These are phyloP conservation scores for Apeltes quadracus DNA, from an alignment of 2,113 vertebrate genomes.

Conservation along the genomic window DNA sequence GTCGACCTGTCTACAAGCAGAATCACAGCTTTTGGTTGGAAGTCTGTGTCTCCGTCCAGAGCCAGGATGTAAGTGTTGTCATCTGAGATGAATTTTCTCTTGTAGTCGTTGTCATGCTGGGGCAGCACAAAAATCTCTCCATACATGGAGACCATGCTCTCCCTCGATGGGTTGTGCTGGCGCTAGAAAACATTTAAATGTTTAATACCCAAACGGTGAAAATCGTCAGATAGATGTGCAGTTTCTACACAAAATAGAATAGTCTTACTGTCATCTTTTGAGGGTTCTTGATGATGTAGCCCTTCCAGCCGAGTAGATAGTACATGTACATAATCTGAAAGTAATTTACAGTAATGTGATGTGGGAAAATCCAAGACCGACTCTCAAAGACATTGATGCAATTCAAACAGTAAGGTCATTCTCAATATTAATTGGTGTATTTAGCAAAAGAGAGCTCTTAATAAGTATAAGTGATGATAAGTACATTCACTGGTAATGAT, in stretches of 20 bases:
- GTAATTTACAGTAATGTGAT: background rate
- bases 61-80: conserved; percentile 83
- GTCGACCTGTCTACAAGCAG: conserved; percentile 79
- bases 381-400: background rate
- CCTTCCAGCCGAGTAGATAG: conserved; percentile 85
- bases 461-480: background rate
- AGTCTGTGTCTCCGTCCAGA: conserved; percentile 86
- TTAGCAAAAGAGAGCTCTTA: background rate
- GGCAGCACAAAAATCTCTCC: conserved; percentile 70
- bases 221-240: background rate
- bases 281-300: conserved; percentile 79
- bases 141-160: conserved; percentile 75
- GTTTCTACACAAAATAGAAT: background rate
- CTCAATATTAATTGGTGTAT: background rate
- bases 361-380: background rate
- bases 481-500: background rate
- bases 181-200: conserved; percentile 49
- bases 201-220: background rate
- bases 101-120: conserved; percentile 71
- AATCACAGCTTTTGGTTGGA: conserved; percentile 82
- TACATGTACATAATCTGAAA: conserved; percentile 86
- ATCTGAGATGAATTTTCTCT: conserved; percentile 77
- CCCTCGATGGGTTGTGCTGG: conserved; percentile 63
- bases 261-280: conserved; percentile 73
- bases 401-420: conserved; percentile 1